A percentile compares a stretch with the other conserved stretches of the same genome.
These are phyloP conservation scores for Pavo muticus DNA, from an alignment of 2,113 vertebrate genomes.

Conservation along the genomic window DNA sequence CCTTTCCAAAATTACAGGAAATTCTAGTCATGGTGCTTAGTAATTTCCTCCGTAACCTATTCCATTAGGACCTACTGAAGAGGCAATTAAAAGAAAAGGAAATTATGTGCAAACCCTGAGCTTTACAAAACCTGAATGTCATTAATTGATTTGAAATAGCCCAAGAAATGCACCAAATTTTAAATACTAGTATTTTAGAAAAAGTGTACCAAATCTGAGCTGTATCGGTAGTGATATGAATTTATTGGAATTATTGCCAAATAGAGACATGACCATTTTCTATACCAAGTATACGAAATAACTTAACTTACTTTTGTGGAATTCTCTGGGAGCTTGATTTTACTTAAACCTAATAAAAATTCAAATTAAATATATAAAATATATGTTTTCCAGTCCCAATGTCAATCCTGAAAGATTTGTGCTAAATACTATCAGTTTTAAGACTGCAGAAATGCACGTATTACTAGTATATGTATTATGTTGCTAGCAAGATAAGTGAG, in stretches of 20 bases:
- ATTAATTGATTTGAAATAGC: background rate
- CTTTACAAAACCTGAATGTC: background rate
- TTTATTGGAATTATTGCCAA: background rate
- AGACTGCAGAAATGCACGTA: background rate
- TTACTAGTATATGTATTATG: background rate
- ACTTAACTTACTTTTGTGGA: background rate
- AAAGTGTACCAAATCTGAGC: background rate
- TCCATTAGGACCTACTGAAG: background rate
- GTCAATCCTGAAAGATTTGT: background rate
- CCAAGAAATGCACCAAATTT: background rate
- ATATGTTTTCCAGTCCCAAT: rapidly evolving
- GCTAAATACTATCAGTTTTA: background rate
- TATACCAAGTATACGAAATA: background rate
- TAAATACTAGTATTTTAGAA: background rate
- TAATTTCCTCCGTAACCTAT: background rate
- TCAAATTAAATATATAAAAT: background rate
- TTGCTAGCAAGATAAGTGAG: background rate
- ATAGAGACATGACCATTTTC: background rate
- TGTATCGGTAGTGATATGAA: background rate
- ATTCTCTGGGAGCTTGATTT: background rate
- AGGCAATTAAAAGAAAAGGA: background rate
- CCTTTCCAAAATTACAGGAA: background rate
- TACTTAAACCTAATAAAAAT: background rate
- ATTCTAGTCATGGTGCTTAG: background rate
- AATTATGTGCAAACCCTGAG: background rate